Evolutionary conservation across 2,797 vertebrate species (phyloP).

Genomic region (Pangasius krempfi): DNA sequence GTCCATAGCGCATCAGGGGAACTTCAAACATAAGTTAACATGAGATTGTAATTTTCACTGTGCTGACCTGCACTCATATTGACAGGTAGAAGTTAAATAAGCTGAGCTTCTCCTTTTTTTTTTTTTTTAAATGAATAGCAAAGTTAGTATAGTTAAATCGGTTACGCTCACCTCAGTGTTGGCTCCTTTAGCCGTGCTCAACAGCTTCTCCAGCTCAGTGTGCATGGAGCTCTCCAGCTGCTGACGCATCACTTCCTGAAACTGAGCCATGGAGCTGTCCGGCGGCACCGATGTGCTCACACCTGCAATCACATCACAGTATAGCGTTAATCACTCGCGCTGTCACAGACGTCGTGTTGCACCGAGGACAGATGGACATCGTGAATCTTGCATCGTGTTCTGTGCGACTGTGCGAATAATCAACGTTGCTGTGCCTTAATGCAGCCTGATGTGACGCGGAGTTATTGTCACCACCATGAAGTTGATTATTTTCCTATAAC

Average conservation of each 20-base stretch:
- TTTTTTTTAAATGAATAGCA: background rate
- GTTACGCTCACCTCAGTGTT: constrained; percentile 81
- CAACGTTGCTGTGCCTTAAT: background rate
- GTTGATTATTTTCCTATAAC: too few relatives aligned
- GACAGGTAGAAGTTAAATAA: background rate
- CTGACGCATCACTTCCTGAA: constrained; percentile 95
- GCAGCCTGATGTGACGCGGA: too few relatives aligned
- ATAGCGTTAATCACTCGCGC: background rate
- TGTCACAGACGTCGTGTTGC: background rate
- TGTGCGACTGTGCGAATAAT: background rate
- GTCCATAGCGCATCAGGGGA: too few relatives aligned
- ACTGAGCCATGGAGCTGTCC: constrained; percentile 84
- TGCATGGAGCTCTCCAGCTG: constrained; percentile 95
- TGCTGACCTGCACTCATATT: too few relatives aligned
- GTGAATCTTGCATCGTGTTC: background rate
- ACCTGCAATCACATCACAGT: constrained; percentile 70
- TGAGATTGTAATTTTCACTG: too few relatives aligned
- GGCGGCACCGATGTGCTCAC: constrained; percentile 82
- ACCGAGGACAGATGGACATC: background rate
- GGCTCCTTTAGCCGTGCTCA: constrained; percentile 76
- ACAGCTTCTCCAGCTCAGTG: constrained; percentile 88
- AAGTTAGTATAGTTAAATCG: background rate
- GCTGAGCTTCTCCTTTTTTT: background rate
- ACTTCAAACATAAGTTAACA: background rate
- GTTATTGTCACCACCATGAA: too few relatives aligned